These are phyloP conservation scores for Notiomystis cincta DNA, from an alignment of 2,113 vertebrate species.

Conservation along the genomic window DNA sequence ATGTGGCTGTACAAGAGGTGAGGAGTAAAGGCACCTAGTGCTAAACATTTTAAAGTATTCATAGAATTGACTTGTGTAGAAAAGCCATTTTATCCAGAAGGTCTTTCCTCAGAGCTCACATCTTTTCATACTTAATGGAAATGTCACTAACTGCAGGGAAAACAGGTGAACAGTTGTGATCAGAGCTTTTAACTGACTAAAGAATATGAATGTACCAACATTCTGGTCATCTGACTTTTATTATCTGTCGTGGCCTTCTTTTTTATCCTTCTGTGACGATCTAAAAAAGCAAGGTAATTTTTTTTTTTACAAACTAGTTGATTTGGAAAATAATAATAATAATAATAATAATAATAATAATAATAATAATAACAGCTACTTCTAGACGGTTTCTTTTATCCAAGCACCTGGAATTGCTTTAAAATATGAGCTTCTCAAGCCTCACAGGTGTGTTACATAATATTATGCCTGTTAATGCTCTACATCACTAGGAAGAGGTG, in stretches of 20 bases:
- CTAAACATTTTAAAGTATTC: not conserved
- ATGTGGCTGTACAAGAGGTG: not conserved
- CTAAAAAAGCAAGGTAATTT: not conserved
- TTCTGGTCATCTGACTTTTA: not conserved
- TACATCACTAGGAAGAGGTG: not conserved
- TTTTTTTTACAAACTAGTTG: not conserved
- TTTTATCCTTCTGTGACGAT: not conserved
- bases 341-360: not conserved
- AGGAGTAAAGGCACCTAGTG: not conserved
- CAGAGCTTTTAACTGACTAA: not conserved
- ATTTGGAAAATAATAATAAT: not conserved
- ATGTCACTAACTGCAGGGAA: not conserved
- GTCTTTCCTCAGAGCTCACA: not conserved
- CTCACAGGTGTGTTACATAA: not conserved
- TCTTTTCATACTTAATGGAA: not conserved
- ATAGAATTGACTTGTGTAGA: not conserved
- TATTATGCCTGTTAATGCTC: not conserved
- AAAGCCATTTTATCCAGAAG: not conserved
- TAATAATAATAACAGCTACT: not conserved
- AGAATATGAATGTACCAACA: not conserved
- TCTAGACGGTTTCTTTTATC: not conserved
- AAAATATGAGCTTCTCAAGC: not conserved
- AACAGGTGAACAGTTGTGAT: not conserved
- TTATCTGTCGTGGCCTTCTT: not conserved
- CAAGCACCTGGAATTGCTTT: not conserved